A percentile compares a stretch with the other conserved stretches of the same genome.
Evolutionary conservation across 2,888 invertebrate genomes (phyloP).

Genomic region (Erannis defoliaria): DNA sequence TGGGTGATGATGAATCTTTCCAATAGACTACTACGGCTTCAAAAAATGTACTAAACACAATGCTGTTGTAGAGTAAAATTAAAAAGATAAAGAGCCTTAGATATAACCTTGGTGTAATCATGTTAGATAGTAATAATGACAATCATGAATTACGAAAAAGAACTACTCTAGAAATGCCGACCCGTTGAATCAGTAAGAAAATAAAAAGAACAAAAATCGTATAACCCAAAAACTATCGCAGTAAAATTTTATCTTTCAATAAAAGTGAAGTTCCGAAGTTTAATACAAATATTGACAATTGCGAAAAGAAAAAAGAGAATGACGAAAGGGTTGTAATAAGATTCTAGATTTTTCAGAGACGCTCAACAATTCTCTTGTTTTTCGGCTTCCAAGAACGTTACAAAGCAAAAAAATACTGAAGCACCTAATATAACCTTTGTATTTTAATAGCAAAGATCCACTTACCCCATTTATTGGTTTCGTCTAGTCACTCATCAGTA

Average conservation of each 20-base stretch:
- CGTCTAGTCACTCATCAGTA: conserved; percentile 13
- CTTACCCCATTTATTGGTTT: conserved; percentile 4
- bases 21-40: no score
- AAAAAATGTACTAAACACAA: no score
- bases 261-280: conserved; percentile 51
- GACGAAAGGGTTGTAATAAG: conserved; percentile 20
- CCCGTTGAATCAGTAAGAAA: conserved; percentile 23
- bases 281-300: conserved; percentile 48
- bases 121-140: background rate
- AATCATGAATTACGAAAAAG: background rate
- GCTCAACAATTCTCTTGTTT: conserved; percentile 6
- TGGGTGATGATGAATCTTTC: no score
- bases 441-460: background rate
- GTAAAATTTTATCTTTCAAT: conserved; percentile 56
- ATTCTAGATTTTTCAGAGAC: conserved; percentile 4
- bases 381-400: background rate
- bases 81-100: no score
- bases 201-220: conserved; percentile 50
- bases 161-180: background rate
- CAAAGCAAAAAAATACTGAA: conserved; percentile 6
- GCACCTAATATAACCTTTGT: background rate
- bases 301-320: conserved; percentile 38
- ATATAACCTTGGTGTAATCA: no score
- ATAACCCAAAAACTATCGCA: conserved; percentile 45
- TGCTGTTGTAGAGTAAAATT: no score